Evolutionary conservation across 2,888 invertebrate genomes (phyloP).

Genomic region (Tipula lateralis): DNA sequence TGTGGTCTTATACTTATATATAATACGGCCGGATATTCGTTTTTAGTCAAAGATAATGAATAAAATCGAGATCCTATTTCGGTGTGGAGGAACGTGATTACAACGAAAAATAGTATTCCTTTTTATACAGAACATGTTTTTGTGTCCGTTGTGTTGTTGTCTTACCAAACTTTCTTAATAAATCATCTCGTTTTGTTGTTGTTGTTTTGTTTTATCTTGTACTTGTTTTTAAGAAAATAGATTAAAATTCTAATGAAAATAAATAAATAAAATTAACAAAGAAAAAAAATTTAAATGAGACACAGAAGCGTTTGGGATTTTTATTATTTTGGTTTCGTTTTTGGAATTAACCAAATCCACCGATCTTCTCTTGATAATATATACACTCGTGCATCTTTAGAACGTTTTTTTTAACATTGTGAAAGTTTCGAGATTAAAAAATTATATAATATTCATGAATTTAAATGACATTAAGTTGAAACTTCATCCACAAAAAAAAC

Average conservation of each 20-base stretch:
- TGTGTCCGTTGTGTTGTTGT: background rate
- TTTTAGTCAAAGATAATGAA: background rate
- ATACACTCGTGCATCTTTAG: background rate
- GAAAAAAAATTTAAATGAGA: background rate
- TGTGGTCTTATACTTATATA: background rate
- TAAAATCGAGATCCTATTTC: constrained; percentile 1
- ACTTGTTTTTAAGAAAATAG: constrained; percentile 11
- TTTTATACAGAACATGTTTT: background rate
- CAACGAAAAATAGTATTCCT: background rate
- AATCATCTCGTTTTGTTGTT: background rate
- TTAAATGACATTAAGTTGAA: background rate
- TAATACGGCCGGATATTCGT: background rate
- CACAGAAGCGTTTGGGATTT: background rate
- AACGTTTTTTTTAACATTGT: background rate
- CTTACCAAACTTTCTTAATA: background rate
- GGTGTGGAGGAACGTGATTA: background rate
- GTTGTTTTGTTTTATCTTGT: background rate
- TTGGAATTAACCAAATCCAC: background rate
- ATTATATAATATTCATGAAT: background rate
- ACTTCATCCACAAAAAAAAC: background rate
- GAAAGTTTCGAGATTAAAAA: background rate
- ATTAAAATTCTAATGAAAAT: constrained; percentile 19
- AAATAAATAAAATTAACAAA: background rate
- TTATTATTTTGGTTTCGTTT: background rate
- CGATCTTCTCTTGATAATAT: background rate